phyloP scores from a whole-genome alignment of 1,140 invertebrate species.

The Probaryconus sp. region DNA sequence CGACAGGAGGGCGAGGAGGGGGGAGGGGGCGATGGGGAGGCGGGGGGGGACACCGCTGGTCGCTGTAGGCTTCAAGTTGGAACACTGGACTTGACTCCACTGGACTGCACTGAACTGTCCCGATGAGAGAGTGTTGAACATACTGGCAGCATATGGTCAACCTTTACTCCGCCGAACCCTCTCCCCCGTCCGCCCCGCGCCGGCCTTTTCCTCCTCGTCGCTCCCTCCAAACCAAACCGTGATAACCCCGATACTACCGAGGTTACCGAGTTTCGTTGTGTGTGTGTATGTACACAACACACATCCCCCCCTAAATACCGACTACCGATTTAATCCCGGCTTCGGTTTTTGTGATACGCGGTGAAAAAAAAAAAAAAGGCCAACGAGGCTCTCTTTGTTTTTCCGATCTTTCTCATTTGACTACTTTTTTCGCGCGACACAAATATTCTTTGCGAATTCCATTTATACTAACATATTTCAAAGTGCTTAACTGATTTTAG shows the following conservation, averaged over 20 bases:
- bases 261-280: conserved; percentile 47
- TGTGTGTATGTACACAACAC: too few species aligned
- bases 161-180: conserved; percentile 52
- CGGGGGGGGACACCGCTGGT: conserved; percentile 5
- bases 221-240: conserved; percentile 11
- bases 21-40: conserved; percentile 14
- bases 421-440: conserved; percentile 14
- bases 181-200: background rate
- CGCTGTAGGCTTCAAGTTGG: conserved; percentile 56
- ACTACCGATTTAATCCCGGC: conserved; percentile 61
- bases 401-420: conserved; percentile 39
- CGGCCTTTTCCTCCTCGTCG: conserved; percentile 36
- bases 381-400: conserved; percentile 46
- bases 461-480: background rate
- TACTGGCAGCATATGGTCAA: conserved; percentile 74
- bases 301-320: conserved; percentile 65
- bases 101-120: conserved; percentile 59
- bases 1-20: conserved; percentile 20
- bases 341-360: conserved; percentile 51
- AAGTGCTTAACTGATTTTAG: too few species aligned
- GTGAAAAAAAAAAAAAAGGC: conserved; percentile 36
- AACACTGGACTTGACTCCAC: conserved; percentile 46
- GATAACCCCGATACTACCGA: conserved; percentile 73
- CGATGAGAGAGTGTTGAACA: conserved; percentile 72
- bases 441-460: conserved; percentile 7